Evolutionary conservation across 2,797 vertebrate species (phyloP), one percentile per base, ranked within the genome.

Genomic region (Scarus forsteni): DNA sequence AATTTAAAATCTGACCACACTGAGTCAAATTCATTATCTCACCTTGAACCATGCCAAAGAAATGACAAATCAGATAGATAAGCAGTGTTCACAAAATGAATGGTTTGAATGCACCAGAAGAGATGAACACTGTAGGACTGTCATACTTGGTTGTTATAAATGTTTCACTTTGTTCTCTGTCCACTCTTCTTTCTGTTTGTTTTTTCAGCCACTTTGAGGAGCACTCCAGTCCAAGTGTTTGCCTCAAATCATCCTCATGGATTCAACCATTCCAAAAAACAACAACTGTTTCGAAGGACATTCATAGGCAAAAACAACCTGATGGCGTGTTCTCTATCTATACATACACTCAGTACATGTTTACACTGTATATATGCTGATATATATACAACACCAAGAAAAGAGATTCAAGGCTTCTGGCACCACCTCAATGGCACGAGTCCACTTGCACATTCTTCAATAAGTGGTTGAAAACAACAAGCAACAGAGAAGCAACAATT

Each of bases 171-270:
- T 49, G 13, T n/a, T 50, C 18, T 59, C 16, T 81, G 79, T 80
- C 18, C 74, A 35, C 38, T 46, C 34, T 51, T 15, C 35, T 12
- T 19, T 60, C 15, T 36, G n/a, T 8, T 60, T 6, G 45, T 16
- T 62, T 27, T 18, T 93, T 73, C 93, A 99, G 98, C 95, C 94
- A 70, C 95, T 96, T 89, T 96, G 95, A 97, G 94, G 93, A 88
- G 88, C 84, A 43, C 80, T 34, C 88, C 44, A 60, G 6, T 55
- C 81, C 78, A 68, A 90, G 75, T 88, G 84, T 93, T 89, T 83
- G 92, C 91, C 82, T 86, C 83, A 77, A 78, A 68, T 89, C 92
- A 93, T 93, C 91, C 88, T 94, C 88, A 88, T 85, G 74, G 86
- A 95, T 94, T 92, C 81, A 91, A 92, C 92, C 94, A 92, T 95